Evolutionary conservation across 1,140 invertebrate genomes (phyloP).

Genomic region (Medauroidea extradentata): DNA sequence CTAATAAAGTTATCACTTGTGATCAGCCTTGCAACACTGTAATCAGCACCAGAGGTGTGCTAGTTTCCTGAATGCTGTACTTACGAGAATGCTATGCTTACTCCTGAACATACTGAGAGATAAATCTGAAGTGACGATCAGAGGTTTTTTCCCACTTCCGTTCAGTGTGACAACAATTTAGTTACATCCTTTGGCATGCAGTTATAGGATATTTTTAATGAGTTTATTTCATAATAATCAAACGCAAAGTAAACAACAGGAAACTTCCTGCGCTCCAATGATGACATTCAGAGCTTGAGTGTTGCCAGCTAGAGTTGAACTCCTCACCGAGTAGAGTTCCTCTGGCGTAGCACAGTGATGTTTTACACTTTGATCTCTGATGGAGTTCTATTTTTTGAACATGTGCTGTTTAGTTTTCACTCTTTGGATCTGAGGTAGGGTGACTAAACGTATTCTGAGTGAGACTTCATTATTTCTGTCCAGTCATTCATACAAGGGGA

Average conservation of each 20-base stretch:
- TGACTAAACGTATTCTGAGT: background rate
- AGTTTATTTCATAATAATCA: too few relatives aligned
- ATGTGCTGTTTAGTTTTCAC: background rate
- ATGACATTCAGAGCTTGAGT: background rate
- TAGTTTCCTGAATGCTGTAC: too few relatives aligned
- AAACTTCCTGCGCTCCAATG: too few relatives aligned
- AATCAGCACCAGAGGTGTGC: too few relatives aligned
- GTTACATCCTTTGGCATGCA: background rate
- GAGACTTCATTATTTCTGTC: background rate
- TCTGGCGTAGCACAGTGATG: background rate
- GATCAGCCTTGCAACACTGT: too few relatives aligned
- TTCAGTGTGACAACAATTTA: background rate
- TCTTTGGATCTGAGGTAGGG: background rate
- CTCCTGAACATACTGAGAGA: too few relatives aligned
- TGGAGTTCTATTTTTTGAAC: background rate
- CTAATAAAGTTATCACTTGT: too few relatives aligned
- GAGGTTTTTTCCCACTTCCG: background rate
- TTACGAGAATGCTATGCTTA: too few relatives aligned
- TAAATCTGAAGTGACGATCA: background rate
- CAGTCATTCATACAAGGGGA: background rate
- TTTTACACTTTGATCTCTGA: slow-evolving; percentile 9
- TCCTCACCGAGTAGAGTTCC: slow-evolving; percentile 1
- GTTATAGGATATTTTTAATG: background rate
- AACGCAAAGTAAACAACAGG: too few relatives aligned
- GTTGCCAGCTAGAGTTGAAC: background rate